Evolutionary conservation across 2,797 vertebrate species (phyloP).

Genomic region (Botia almorhae): DNA sequence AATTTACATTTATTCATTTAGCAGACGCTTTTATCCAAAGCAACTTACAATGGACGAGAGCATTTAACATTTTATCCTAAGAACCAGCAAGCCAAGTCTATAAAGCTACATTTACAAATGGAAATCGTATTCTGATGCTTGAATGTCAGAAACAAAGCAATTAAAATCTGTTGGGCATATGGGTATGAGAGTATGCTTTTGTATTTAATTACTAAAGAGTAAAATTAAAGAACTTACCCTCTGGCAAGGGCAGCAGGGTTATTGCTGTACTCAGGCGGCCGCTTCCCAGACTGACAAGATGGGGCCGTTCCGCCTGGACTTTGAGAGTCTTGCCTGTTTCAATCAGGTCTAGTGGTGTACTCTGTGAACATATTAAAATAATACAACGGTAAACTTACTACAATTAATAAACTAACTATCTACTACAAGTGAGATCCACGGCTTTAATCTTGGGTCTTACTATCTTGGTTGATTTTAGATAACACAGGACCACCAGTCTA

Average conservation of each 20-base stretch:
- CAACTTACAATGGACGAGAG: no score
- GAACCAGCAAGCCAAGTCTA: no score
- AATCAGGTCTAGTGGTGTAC: conserved; percentile 89
- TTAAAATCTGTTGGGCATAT: not conserved
- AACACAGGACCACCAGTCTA: not conserved
- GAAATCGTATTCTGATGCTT: no score
- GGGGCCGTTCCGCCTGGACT: conserved; percentile 93
- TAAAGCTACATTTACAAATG: no score
- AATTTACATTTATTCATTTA: no score
- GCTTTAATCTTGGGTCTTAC: not conserved
- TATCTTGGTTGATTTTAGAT: not conserved
- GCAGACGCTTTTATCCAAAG: no score
- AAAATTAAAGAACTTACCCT: conserved; percentile 79
- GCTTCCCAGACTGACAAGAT: conserved; percentile 95
- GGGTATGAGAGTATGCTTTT: conserved; percentile 2
- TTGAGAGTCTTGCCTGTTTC: conserved; percentile 92
- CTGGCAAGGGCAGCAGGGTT: conserved; percentile 90
- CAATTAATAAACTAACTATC: not conserved
- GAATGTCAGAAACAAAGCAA: conserved; percentile 2
- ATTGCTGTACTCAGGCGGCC: conserved; percentile 94
- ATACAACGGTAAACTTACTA: not conserved
- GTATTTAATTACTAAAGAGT: conserved; percentile 6
- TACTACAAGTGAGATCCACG: not conserved
- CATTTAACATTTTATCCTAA: no score
- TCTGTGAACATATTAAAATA: conserved; percentile 70